phyloP scores from a whole-genome alignment of 2,113 vertebrate species.

The Petaurus breviceps region DNA sequence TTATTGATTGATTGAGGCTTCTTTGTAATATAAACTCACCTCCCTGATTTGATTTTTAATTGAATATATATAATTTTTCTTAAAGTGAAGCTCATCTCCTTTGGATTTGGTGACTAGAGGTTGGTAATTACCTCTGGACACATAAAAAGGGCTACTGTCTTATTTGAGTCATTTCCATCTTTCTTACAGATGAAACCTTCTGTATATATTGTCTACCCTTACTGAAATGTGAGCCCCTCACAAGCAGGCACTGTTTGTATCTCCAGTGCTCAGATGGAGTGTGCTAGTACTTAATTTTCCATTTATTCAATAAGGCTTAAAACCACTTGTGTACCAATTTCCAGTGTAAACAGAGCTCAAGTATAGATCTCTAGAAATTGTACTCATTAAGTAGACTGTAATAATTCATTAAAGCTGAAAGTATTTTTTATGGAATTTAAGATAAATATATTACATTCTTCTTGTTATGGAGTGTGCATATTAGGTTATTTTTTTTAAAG shows the following conservation, averaged over 20 bases:
- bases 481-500: conserved; percentile 30
- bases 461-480: neutral
- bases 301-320: neutral
- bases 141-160: neutral
- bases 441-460: neutral
- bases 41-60: neutral
- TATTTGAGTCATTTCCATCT: neutral
- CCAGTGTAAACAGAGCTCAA: neutral
- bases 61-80: neutral
- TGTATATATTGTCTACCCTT: neutral
- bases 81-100: neutral
- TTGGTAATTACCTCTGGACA: neutral
- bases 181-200: neutral
- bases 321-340: neutral
- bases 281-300: neutral
- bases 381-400: neutral
- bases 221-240: neutral
- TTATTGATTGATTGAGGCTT: neutral
- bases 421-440: neutral
- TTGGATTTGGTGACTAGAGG: neutral
- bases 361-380: neutral
- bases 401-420: neutral
- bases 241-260: neutral
- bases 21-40: neutral
- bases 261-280: neutral